These are phyloP conservation scores for Caenorhabditis tropicalis DNA, from an alignment of 1,140 invertebrate genomes.

Conservation along the genomic window DNA sequence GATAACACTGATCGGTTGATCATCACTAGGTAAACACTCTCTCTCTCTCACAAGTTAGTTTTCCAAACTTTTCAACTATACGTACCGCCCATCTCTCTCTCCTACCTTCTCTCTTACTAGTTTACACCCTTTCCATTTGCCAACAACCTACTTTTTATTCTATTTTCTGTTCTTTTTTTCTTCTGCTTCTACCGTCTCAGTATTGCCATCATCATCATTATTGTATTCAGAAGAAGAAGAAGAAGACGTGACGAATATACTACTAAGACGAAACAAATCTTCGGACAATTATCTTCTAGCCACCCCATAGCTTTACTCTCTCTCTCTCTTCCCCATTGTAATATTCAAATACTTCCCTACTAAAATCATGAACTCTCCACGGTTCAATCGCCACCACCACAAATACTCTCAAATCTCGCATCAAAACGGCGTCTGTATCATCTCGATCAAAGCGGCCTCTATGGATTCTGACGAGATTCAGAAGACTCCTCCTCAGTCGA, in stretches of 20 bases:
- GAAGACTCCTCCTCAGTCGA: neutral
- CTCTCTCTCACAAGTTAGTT: neutral
- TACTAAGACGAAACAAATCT: neutral
- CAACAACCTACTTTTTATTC: neutral
- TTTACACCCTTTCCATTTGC: neutral
- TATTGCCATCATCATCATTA: neutral
- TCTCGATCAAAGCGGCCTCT: constrained; percentile 4
- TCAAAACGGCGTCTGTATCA: constrained; percentile 1
- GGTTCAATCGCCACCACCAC: neutral
- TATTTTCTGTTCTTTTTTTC: neutral
- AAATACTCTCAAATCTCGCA: neutral
- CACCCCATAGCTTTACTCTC: neutral
- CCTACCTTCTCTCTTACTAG: neutral
- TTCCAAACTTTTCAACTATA: neutral
- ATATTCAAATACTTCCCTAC: neutral
- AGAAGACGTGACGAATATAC: neutral
- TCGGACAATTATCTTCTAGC: neutral
- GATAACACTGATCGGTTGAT: neutral
- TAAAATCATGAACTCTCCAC: neutral
- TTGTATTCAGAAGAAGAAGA: constrained; percentile 7
- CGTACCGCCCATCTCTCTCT: neutral
- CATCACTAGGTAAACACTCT: constrained; percentile 33
- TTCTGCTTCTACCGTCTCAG: neutral
- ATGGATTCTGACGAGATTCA: neutral
- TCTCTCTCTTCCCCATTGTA: neutral